Evolutionary conservation across 1,140 invertebrate species (phyloP), one percentile per base, ranked within the genome.

Genomic region (Antheraea mylitta): DNA sequence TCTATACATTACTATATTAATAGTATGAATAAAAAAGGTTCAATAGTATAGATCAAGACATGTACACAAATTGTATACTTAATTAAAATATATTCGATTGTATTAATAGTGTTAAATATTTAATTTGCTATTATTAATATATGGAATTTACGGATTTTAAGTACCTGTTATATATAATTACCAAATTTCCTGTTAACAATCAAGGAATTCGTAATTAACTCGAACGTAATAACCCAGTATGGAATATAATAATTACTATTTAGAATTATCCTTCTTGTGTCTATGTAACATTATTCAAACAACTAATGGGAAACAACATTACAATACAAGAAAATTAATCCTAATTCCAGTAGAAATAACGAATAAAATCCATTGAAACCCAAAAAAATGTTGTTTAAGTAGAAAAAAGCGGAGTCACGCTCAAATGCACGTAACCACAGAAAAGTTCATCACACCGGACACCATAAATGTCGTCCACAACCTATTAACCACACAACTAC

Each of bases 371-470:
- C 45, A 53, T 16, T 53, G 45, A 13, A 6, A 53, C 45, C 0
- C 16, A 53, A 11, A 53, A 48, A 10, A 16, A 6, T 53, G 16
- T 53, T 53, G 45, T 53, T 53, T 6, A n/a, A 11, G 30, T 22
- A 61, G n/a, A 22, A 61, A 61, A 61, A 76, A 82, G 53, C 63
- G 59, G 42, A 79, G 83, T 89, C 81, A 86, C 81, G 86, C 77
- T 80, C 79, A 30, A 74, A 30, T 76, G 73, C 71, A 71, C 75
- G 79, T 67, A 67, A 69, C 73, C 74, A 80, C 69, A 76, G 61
- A 37, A 11, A 65, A 42, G 38, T 61, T 61, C 60, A 61, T 61
- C 60, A 61, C 19, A 36, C 60, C 45, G 45, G 45, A 53, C 45
- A 53, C 13, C 45, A 53, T 53, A 53, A 53, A 53, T 53, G 45